Evolutionary conservation across 2,797 vertebrate genomes (phyloP), one percentile per base, ranked within the genome.

Genomic region (Microhierax caerulescens): DNA sequence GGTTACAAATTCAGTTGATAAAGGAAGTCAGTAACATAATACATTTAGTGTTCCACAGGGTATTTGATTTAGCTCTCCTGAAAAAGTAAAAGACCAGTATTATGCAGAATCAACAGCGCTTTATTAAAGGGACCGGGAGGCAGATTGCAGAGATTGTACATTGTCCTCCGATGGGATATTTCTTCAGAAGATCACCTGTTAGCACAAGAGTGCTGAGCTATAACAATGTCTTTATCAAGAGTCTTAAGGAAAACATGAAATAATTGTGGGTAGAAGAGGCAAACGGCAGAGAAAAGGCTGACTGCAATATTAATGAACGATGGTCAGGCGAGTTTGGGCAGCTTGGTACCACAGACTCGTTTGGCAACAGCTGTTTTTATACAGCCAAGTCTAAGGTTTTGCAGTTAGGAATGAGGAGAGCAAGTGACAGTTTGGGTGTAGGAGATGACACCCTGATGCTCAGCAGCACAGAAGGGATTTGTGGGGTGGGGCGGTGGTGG

Each of bases 41-140:
- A 34, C n/a, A 28, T 54, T 75, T 60, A 65, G 80, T 37, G 47
- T n/a, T 92, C 92, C 70, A 57, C 37, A 2, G 56, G 59, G 76
- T 73, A 56, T 94, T 93, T 79, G 83, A 82, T 86, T 90, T 48
- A 51, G 77, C 59, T 65, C 73, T 94, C 83, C 88, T 43, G 77
- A 61, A 90, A 50, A 85, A 61, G 63, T n/a, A 27, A 13, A 86
- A 78, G 83, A 43, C 34, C 7, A 7, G 27, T 8, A 81, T 59
- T 43, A 50, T 8, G 53, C 67, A 60, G 88, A 67, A 79, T 48
- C 59, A 85, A 48, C 81, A 85, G 60, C 0, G 0, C 19, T 30
- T 69, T 85, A 47, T 59, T 65, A 51, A 43, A 7, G 1, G 85
- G 75, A 11, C 59, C 13, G 70, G 85, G 54, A 90, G 85, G 60